Percentiles rank a stretch among this genome's conserved stretches.
These are phyloP conservation scores for Gila robusta DNA, from an alignment of 2,797 vertebrate species.

Conservation along the genomic window DNA sequence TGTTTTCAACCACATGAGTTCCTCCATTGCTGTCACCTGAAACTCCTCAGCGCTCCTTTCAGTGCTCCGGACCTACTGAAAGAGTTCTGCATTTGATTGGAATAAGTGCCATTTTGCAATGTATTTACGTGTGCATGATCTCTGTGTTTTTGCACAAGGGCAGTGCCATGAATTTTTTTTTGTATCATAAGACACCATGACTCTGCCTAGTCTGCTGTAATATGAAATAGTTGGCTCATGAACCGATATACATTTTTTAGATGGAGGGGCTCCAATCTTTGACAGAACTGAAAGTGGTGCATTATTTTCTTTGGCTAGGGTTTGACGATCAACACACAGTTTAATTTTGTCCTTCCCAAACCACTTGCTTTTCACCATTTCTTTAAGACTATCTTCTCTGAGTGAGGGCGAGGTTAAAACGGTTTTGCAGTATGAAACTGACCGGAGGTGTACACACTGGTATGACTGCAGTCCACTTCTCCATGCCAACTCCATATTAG, in stretches of 20 bases:
- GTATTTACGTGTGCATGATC: conserved; percentile 34
- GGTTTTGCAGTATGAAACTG: no score
- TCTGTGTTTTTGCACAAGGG: conserved; percentile 25
- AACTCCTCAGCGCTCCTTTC: neutral
- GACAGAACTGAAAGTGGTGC: neutral
- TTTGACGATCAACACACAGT: conserved; percentile 12
- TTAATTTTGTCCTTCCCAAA: conserved; percentile 21
- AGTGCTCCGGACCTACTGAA: neutral
- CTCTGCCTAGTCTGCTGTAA: conserved; percentile 36
- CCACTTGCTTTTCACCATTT: conserved; percentile 24
- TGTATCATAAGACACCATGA: conserved; percentile 21
- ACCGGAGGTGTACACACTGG: no score
- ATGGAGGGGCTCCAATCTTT: neutral
- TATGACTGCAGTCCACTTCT: conserved; percentile 23
- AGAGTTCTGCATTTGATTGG: conserved; percentile 11
- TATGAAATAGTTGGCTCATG: conserved; percentile 37
- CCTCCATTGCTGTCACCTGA: conserved; percentile 3
- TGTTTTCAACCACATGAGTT: neutral
- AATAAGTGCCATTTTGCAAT: conserved; percentile 48
- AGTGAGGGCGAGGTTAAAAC: no score
- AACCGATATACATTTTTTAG: neutral
- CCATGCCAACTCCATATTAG: conserved; percentile 13
- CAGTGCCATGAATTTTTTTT: conserved; percentile 41
- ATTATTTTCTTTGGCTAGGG: conserved; percentile 10
- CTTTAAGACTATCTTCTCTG: neutral